Percentiles rank a stretch among this genome's conserved stretches.
Evolutionary conservation across 92 coral and sea anemone species (phyloP).

Genomic region (Bergia puertoricense): DNA sequence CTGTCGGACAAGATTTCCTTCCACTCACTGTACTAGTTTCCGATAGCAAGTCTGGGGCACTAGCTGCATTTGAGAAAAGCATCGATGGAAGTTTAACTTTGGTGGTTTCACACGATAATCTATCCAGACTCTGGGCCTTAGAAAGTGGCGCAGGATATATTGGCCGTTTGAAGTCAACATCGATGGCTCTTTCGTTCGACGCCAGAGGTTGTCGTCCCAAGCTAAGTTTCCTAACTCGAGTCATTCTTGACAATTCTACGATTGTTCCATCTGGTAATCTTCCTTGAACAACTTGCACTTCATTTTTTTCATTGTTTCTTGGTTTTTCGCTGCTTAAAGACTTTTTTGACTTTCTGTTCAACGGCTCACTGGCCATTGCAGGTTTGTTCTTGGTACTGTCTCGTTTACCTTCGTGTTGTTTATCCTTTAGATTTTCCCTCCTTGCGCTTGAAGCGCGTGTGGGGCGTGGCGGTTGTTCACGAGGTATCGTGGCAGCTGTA

Average conservation of each 20-base stretch:
- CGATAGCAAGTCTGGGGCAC: conserved; percentile 29
- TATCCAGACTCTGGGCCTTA: conserved; percentile 35
- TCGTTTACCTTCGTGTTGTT: not conserved
- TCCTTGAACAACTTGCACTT: conserved; percentile 41
- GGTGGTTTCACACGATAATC: not conserved
- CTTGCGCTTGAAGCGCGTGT: not conserved
- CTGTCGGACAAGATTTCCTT: not conserved
- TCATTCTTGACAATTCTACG: conserved; percentile 36
- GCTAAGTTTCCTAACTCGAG: conserved; percentile 31
- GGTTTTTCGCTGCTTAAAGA: not conserved
- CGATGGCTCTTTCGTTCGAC: conserved; percentile 40
- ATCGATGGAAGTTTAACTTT: not conserved
- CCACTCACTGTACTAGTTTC: not conserved
- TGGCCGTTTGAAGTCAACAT: conserved; percentile 43
- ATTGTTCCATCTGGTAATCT: conserved; percentile 35
- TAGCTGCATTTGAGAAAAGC: not conserved
- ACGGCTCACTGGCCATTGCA: not conserved
- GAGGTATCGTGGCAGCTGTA: not conserved
- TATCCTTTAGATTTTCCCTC: not conserved
- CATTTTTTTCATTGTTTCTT: not conserved
- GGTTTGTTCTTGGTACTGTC: not conserved
- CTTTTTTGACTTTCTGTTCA: conserved; percentile 11
- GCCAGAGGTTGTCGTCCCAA: conserved; percentile 38
- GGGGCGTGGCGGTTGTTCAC: not conserved
- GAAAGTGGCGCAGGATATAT: conserved; percentile 24